These are phyloP conservation scores for Erpetoichthys calabaricus DNA, from an alignment of 2,797 vertebrate species.

Conservation along the genomic window DNA sequence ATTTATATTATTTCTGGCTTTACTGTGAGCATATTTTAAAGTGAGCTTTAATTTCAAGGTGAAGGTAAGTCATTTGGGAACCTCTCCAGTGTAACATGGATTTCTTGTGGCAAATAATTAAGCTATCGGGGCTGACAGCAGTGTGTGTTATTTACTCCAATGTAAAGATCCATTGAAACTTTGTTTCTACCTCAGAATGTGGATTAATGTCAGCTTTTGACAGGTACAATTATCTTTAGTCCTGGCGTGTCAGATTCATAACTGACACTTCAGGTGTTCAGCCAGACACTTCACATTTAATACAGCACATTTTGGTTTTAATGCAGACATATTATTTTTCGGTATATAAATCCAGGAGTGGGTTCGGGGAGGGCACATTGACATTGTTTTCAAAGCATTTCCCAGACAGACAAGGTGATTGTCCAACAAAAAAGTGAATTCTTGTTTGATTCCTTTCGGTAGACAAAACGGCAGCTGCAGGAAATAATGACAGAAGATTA, in stretches of 20 bases:
- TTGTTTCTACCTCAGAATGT: background rate
- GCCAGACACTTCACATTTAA: background rate
- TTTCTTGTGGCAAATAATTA: too few relatives aligned
- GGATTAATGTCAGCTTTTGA: background rate
- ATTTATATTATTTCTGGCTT: too few relatives aligned
- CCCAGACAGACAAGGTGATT: background rate
- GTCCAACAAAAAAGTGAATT: background rate
- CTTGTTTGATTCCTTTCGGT: slow-evolving; percentile 28
- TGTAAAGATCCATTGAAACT: background rate
- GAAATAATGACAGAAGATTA: slow-evolving; percentile 42
- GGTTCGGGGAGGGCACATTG: background rate
- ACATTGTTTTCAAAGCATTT: background rate
- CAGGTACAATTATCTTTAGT: background rate
- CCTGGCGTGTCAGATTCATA: background rate
- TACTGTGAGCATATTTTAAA: too few relatives aligned
- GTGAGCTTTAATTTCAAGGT: too few relatives aligned
- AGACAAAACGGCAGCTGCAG: slow-evolving; percentile 32
- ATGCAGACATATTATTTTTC: background rate
- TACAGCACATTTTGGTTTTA: background rate
- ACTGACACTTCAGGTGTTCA: background rate
- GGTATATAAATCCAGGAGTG: too few relatives aligned
- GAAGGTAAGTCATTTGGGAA: too few relatives aligned
- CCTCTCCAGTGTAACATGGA: too few relatives aligned
- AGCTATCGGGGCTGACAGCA: background rate
- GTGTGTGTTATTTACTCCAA: background rate